phyloP scores from a whole-genome alignment of 2,113 vertebrate species.

The Merops nubicus region DNA sequence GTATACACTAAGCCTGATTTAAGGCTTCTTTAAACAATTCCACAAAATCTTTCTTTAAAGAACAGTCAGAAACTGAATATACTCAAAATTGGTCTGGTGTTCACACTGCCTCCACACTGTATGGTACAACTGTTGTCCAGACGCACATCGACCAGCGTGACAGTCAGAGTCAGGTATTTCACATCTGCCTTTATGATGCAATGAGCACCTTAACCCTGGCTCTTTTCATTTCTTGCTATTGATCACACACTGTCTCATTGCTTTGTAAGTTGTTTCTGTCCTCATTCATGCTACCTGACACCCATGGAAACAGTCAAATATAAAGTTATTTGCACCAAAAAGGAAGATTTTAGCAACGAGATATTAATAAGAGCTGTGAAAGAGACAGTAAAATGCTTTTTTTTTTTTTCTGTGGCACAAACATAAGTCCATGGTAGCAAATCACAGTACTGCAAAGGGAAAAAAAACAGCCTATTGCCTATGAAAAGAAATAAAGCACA shows the following conservation, averaged over 20 bases:
- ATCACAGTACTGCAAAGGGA: neutral
- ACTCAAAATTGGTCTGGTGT: fast-evolving
- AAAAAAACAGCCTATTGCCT: neutral
- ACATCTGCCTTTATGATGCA: neutral
- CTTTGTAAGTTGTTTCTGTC: neutral
- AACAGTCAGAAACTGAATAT: neutral
- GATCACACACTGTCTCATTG: neutral
- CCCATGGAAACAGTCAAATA: neutral
- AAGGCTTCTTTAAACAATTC: neutral
- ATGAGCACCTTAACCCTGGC: neutral
- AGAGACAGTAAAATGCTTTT: neutral
- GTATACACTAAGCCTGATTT: neutral
- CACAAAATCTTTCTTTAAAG: neutral
- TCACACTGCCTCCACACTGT: fast-evolving
- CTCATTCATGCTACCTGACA: neutral
- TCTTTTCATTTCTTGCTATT: neutral
- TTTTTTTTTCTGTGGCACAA: neutral
- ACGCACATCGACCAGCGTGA: neutral
- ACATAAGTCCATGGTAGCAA: neutral
- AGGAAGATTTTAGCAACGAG: neutral
- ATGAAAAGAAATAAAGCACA: neutral
- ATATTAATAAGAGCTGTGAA: neutral
- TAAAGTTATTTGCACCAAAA: neutral
- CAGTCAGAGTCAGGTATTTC: too few species aligned
- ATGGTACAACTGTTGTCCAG: too few species aligned